Evolutionary conservation across 1,140 invertebrate genomes (phyloP), one percentile per base, ranked within the genome.

Genomic region (Heliconius himera): DNA sequence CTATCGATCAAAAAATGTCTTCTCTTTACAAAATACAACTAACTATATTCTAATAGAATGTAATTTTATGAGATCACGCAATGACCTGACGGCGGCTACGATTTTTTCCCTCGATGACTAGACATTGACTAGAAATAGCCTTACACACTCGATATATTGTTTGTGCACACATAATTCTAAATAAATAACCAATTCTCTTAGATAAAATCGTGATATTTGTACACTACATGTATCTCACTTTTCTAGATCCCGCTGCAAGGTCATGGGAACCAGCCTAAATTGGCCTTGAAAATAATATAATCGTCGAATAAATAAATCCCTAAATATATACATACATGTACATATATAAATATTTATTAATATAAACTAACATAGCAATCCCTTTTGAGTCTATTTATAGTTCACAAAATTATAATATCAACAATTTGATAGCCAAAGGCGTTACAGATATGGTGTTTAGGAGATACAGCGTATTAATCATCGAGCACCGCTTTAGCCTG

Each of bases 401-500:
- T 66, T 66, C 22, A 66, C n/a, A 66, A 66, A n/a, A 13, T 66
- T 66, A 8, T 26, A 66, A 66, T 66, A 66, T 66, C 22, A 66
- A 66, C 60, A 66, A 66, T 16, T 66, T 26, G 3, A 26, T 66
- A 26, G 22, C 60, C 22, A 29, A 66, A 16, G 54, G n/a, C 54
- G 54, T 56, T 56, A 22, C 20, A 66, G 60, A 26, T 26, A 66
- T 66, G 60, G 4, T 66, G 16, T 22, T n/a, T 56, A 16, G 60
- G 41, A 46, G 41, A 46, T 11, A 60, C 8, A 60, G 9, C 8
- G 22, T 22, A 22, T 85, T 88, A 92, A 73, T 91, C 90, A 54
- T 93, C 89, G 29, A 91, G 84, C 26, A 92, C 71, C 60, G 89
- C 86, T 79, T 94, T 93, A 49, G 88, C 89, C 74, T 91, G 88